Percentiles rank a stretch among this genome's conserved stretches.
These are phyloP conservation scores for Caligus rogercresseyi DNA, from an alignment of 1,140 invertebrate species.

Conservation along the genomic window DNA sequence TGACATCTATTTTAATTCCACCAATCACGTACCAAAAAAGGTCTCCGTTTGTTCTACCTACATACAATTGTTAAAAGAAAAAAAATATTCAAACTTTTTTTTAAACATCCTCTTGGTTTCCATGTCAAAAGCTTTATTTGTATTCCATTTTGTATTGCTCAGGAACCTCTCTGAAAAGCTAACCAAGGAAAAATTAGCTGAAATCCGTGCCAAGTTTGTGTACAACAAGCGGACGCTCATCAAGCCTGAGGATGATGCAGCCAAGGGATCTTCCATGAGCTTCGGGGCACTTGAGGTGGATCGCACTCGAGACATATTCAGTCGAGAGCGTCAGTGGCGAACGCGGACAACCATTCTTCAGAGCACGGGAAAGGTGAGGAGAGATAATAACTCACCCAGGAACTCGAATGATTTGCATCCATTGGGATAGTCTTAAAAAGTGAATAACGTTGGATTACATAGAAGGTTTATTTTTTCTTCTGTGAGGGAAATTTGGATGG, in stretches of 20 bases:
- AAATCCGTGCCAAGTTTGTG: conserved; percentile 88
- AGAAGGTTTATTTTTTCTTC: no score
- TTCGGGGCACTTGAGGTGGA: conserved; percentile 31
- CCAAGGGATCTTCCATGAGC: conserved; percentile 36
- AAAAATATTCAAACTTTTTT: no score
- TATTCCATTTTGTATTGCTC: not conserved
- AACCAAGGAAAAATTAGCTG: conserved; percentile 93
- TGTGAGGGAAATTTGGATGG: no score
- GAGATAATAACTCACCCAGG: not conserved
- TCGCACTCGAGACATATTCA: conserved; percentile 77
- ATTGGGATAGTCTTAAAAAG: no score
- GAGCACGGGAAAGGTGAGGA: conserved; percentile 66
- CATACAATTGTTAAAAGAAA: no score
- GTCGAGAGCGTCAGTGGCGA: conserved; percentile 80
- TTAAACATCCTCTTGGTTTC: no score
- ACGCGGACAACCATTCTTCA: conserved; percentile 85
- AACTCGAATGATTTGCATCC: no score
- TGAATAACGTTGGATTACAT: no score
- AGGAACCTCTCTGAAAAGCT: conserved; percentile 69
- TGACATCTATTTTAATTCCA: no score
- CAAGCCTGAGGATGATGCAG: conserved; percentile 60
- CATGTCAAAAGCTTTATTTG: no score
- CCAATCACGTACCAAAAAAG: no score
- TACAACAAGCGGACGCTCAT: conserved; percentile 92
- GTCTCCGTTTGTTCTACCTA: no score